These are phyloP conservation scores for Alloscopus bannaensis DNA, from an alignment of 2,888 invertebrate species.

Conservation along the genomic window DNA sequence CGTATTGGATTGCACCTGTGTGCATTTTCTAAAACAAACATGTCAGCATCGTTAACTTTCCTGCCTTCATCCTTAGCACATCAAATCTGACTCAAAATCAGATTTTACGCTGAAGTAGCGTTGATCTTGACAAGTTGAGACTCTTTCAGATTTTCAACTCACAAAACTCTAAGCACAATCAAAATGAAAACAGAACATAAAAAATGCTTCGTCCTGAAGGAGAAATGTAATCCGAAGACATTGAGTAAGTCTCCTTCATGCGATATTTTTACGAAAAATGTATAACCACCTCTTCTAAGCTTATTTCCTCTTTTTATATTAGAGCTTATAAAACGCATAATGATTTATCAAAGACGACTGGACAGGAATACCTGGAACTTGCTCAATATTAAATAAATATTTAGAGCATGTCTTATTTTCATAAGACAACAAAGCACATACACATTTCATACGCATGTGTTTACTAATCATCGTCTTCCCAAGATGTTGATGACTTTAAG, in stretches of 20 bases:
- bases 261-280: too few species aligned
- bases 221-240: neutral
- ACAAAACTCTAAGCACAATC: neutral
- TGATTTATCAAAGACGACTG: too few species aligned
- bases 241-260: too few species aligned
- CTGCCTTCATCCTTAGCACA: slow-evolving; percentile 2
- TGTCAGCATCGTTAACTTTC: slow-evolving; percentile 8
- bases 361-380: too few species aligned
- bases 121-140: neutral
- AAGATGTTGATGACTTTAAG: slow-evolving; percentile 9
- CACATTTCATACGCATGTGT: neutral
- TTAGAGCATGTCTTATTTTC: too few species aligned
- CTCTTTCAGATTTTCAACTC: neutral
- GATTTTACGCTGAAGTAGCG: neutral
- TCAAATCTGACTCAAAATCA: neutral
- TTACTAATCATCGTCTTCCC: neutral
- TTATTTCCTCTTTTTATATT: too few species aligned
- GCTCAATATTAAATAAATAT: too few species aligned
- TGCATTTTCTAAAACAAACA: slow-evolving; percentile 17
- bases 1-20: neutral
- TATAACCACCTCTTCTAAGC: too few species aligned
- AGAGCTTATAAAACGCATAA: too few species aligned
- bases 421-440: neutral
- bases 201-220: neutral
- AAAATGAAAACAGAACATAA: neutral